Conservation (phyloP, 1,140 invertebrate genomes). For the Drosophila tsacasi region DNA sequence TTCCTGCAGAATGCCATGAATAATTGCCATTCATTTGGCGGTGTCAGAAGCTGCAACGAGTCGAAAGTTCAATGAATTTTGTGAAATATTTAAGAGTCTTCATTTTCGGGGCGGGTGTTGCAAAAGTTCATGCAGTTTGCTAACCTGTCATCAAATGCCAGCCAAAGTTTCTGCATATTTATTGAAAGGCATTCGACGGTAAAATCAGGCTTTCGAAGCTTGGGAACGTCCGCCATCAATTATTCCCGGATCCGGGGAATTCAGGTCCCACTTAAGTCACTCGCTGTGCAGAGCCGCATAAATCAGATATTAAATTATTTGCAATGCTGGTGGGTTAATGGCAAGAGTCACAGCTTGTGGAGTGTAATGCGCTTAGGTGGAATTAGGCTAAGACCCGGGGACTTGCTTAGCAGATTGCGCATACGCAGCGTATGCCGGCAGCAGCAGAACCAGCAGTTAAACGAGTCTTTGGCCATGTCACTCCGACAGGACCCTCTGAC, state of each 20-base stretch:
- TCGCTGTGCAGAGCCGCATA: constrained; percentile 44
- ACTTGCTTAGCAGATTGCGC: constrained; percentile 48
- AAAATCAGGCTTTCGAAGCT: constrained; percentile 16
- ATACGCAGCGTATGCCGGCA: constrained; percentile 45
- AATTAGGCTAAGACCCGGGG: constrained; percentile 43
- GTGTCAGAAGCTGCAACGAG: constrained; percentile 19
- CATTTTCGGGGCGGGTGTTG: neutral
- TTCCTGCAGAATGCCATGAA: constrained; percentile 17
- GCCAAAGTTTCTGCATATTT: constrained; percentile 43
- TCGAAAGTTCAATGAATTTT: constrained; percentile 35
- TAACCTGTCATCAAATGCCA: constrained; percentile 24
- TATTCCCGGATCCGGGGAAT: constrained; percentile 31
- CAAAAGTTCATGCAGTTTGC: constrained; percentile 4
- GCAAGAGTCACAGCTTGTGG: constrained; percentile 46
- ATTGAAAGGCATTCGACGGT: constrained; percentile 24
- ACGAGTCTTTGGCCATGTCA: constrained; percentile 48
- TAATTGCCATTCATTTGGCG: constrained; percentile 35
- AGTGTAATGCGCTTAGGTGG: constrained; percentile 46
- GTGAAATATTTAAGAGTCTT: constrained; percentile 35
- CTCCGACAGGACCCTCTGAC: constrained; percentile 29
- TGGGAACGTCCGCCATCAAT: constrained; percentile 27
- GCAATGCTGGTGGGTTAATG: constrained; percentile 41
- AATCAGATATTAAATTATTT: constrained; percentile 56
- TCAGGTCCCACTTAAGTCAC: constrained; percentile 43
- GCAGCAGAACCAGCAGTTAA: constrained; percentile 17